Conservation (phyloP, 2,113 vertebrate genomes). For the Theristicus caerulescens region DNA sequence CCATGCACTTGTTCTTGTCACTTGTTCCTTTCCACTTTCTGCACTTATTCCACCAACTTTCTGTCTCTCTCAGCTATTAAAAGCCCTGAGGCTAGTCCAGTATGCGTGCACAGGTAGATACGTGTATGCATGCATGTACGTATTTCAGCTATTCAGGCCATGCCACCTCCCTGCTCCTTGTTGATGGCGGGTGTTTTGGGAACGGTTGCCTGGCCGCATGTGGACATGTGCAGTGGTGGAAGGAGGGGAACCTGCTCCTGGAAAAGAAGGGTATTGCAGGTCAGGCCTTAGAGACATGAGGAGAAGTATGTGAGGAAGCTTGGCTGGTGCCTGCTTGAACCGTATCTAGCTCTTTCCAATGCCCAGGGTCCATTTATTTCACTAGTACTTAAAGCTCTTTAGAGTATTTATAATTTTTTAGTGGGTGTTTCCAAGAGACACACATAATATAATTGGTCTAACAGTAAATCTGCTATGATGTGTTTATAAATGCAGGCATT, state of each 20-base stretch:
- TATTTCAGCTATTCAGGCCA: neutral
- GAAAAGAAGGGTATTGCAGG: neutral
- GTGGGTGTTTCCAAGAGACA: slow-evolving; percentile 43
- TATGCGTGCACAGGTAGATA: neutral
- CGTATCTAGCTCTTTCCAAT: neutral
- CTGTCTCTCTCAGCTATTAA: neutral
- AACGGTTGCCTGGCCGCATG: neutral
- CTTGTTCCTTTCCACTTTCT: neutral
- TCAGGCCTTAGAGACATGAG: neutral
- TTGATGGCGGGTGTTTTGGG: neutral
- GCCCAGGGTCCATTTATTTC: neutral
- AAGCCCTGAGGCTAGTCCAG: neutral
- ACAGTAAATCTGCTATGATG: slow-evolving; percentile 15
- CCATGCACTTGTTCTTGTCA: neutral
- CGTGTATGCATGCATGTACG: too few species aligned
- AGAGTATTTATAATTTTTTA: slow-evolving; percentile 58
- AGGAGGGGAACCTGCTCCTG: neutral
- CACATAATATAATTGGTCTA: neutral
- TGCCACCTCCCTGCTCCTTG: neutral
- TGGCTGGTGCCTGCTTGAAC: neutral
- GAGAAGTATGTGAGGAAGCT: neutral
- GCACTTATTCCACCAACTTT: neutral
- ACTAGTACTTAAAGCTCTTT: slow-evolving; percentile 11
- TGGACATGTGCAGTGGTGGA: neutral
- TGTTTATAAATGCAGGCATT: slow-evolving; percentile 31